These are phyloP conservation scores for Sylvia atricapilla DNA, from an alignment of 2,113 vertebrate genomes.

Conservation along the genomic window DNA sequence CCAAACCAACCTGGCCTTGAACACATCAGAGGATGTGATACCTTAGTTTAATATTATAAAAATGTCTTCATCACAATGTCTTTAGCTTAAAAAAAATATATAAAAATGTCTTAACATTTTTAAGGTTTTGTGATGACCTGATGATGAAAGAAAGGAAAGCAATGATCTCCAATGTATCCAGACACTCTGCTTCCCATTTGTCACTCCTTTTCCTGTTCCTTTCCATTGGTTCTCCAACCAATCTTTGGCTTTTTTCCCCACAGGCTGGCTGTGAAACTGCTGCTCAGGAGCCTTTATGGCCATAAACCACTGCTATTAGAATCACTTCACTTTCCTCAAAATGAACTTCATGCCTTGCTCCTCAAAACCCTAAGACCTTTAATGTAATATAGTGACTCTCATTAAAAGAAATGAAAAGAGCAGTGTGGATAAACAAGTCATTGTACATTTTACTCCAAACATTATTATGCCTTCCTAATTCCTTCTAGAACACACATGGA, in stretches of 20 bases:
- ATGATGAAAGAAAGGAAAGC: not conserved
- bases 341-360: not conserved
- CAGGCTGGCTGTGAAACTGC: not conserved
- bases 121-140: not conserved
- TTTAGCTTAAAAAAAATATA: not conserved
- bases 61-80: not conserved
- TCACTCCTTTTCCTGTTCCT: not conserved
- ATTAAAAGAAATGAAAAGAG: not conserved
- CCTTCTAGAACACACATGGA: not conserved
- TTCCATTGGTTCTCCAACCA: not conserved
- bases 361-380: not conserved
- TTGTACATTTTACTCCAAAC: not conserved
- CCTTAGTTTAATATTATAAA: not conserved
- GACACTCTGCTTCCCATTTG: not conserved
- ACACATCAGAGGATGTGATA: not conserved
- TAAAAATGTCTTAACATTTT: not conserved
- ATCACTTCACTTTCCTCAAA: not conserved
- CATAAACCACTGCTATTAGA: not conserved
- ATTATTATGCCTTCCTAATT: not conserved
- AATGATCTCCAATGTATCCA: not conserved
- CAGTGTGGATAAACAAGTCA: not conserved
- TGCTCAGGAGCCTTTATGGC: not conserved
- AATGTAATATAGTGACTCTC: accelerated
- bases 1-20: not conserved
- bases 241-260: not conserved